Conservation (phyloP, 2,113 vertebrate species). For the Chionis minor region DNA sequence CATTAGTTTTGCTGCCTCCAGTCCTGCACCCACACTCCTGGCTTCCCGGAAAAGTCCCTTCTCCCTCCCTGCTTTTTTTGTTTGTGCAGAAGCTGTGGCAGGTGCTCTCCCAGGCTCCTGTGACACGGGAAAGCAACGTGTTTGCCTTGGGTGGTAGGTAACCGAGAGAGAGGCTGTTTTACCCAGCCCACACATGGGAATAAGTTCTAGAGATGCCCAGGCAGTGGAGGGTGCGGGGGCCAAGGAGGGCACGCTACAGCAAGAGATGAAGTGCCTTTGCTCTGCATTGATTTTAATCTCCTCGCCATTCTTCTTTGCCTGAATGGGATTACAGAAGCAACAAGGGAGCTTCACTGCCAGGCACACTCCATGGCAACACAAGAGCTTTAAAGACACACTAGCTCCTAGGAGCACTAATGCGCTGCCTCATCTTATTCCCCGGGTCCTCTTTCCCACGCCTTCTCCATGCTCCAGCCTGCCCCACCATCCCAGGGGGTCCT, state of each 20-base stretch:
- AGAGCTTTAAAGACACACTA: constrained; percentile 12
- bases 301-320: background rate
- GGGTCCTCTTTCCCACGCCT: background rate
- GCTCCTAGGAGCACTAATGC: background rate
- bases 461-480: background rate
- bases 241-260: background rate
- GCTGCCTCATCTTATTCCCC: background rate
- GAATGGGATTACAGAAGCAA: constrained; percentile 31
- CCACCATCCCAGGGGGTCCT: background rate
- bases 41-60: background rate
- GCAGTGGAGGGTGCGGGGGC: fast-evolving
- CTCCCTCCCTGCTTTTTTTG: background rate
- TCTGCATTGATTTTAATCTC: background rate
- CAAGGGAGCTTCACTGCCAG: constrained; percentile 21
- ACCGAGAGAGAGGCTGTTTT: background rate
- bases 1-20: background rate
- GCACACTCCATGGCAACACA: constrained; percentile 55
- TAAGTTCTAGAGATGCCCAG: background rate
- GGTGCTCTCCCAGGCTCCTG: background rate
- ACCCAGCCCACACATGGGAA: fast-evolving
- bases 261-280: background rate
- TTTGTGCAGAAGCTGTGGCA: background rate
- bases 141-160: background rate
- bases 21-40: background rate
- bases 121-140: fast-evolving